phyloP scores from a whole-genome alignment of 2,888 invertebrate genomes.

The Sesamia inferens region DNA sequence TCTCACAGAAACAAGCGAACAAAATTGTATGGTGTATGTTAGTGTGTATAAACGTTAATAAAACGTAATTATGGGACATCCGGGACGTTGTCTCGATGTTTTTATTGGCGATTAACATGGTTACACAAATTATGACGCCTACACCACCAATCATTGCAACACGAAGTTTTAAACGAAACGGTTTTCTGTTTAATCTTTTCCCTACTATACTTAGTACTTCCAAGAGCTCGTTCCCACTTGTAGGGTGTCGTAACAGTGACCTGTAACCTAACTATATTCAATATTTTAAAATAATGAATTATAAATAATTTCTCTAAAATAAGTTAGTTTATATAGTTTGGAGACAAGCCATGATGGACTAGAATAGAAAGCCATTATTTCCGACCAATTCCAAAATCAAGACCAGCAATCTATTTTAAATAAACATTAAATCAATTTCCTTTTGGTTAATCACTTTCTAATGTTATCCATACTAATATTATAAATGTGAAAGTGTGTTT shows the following conservation, averaged over 20 bases:
- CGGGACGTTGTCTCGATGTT: constrained; percentile 27
- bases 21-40: constrained; percentile 6
- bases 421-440: too few species aligned
- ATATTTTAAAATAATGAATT: neutral
- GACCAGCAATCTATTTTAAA: neutral
- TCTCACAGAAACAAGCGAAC: constrained; percentile 17
- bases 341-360: neutral
- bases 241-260: too few species aligned
- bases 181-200: neutral
- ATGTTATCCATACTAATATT: too few species aligned
- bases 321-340: neutral
- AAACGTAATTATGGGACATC: constrained; percentile 51
- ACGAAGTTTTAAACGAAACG: neutral
- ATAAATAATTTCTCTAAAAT: neutral
- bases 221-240: too few species aligned
- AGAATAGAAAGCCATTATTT: too few species aligned
- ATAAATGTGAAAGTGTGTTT: too few species aligned
- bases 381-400: neutral
- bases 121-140: constrained; percentile 43
- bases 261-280: neutral
- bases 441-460: too few species aligned
- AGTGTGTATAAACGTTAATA: constrained; percentile 30
- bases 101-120: constrained; percentile 37
- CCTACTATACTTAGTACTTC: too few species aligned
- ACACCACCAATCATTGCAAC: constrained; percentile 10